phyloP scores from a whole-genome alignment of 2,113 vertebrate species.

The Zosterops hypoxanthus region DNA sequence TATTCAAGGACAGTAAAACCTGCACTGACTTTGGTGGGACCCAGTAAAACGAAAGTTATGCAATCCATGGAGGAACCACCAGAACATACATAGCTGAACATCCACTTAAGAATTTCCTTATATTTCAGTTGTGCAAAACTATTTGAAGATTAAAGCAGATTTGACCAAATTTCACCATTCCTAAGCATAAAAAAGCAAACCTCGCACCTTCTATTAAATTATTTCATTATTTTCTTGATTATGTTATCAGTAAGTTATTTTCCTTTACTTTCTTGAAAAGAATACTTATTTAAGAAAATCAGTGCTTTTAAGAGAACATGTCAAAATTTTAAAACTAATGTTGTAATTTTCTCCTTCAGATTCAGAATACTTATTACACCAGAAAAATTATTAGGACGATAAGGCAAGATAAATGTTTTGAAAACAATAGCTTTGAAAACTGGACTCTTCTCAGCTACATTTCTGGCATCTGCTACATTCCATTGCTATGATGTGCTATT shows the following conservation, averaged over 20 bases:
- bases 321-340: neutral
- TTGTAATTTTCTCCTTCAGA: neutral
- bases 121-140: neutral
- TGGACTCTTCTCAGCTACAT: neutral
- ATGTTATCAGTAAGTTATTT: neutral
- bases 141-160: neutral
- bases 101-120: neutral
- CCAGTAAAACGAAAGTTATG: neutral
- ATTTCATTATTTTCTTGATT: neutral
- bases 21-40: neutral
- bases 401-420: neutral
- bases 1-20: neutral
- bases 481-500: neutral
- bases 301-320: neutral
- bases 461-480: constrained; percentile 13
- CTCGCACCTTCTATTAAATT: neutral
- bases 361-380: neutral
- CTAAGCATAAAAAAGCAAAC: neutral
- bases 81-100: neutral
- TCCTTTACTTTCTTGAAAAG: neutral
- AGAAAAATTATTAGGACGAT: neutral
- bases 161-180: neutral
- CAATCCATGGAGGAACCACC: neutral
- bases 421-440: constrained; percentile 10
- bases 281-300: neutral